phyloP scores from a whole-genome alignment of 2,797 vertebrate species.

The Trachurus trachurus region DNA sequence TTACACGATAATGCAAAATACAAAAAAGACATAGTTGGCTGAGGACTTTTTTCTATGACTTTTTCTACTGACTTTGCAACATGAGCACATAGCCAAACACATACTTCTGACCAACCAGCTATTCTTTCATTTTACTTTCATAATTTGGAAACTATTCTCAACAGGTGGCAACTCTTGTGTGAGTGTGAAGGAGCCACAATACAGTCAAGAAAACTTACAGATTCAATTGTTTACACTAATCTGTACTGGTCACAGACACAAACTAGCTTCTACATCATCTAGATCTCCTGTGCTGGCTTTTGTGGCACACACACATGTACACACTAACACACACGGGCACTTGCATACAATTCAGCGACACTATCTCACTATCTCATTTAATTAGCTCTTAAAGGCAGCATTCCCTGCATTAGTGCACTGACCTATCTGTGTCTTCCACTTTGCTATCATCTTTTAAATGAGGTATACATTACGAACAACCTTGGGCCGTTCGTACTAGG shows the following conservation, averaged over 20 bases:
- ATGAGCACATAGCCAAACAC: too few species aligned
- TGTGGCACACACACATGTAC: conserved; percentile 24
- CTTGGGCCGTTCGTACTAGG: conserved; percentile 73
- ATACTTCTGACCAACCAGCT: background rate
- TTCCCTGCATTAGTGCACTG: conserved; percentile 61
- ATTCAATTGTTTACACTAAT: background rate
- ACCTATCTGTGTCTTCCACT: conserved; percentile 54
- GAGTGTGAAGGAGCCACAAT: background rate
- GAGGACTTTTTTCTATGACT: background rate
- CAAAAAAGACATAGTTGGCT: background rate
- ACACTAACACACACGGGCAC: conserved; percentile 15
- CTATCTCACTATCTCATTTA: conserved; percentile 76
- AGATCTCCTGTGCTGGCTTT: conserved; percentile 49
- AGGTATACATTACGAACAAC: conserved; percentile 78
- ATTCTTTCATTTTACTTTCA: background rate
- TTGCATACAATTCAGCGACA: conserved; percentile 46
- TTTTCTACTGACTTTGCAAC: background rate
- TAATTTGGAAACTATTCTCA: background rate
- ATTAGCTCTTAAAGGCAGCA: conserved; percentile 79
- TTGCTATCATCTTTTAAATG: conserved; percentile 66
- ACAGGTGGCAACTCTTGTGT: background rate
- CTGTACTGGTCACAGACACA: conserved; percentile 20
- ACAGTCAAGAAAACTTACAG: background rate
- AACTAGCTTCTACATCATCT: conserved; percentile 45
- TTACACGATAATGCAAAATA: background rate